phyloP scores from a whole-genome alignment of 2,113 vertebrate genomes.

The Odontophorus gujanensis region DNA sequence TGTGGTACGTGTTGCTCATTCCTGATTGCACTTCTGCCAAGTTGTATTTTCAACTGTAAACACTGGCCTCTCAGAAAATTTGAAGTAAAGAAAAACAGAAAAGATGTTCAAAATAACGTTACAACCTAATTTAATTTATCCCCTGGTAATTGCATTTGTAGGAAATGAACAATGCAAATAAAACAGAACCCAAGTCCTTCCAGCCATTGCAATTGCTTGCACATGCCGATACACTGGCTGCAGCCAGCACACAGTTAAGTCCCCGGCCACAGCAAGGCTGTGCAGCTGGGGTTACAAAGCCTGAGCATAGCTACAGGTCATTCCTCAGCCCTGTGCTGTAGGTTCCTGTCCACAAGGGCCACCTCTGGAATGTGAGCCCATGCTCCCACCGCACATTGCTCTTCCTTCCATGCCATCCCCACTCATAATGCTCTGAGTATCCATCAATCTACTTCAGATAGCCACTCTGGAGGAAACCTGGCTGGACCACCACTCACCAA shows the following conservation, averaged over 20 bases:
- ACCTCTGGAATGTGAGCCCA: background rate
- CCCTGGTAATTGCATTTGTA: constrained; percentile 72
- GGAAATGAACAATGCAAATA: constrained; percentile 68
- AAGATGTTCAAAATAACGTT: constrained; percentile 65
- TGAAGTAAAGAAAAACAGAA: constrained; percentile 65
- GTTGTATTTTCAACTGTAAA: constrained; percentile 68
- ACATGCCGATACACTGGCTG: background rate
- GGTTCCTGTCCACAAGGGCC: background rate
- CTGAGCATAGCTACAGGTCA: background rate
- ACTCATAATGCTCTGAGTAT: background rate
- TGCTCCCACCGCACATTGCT: background rate
- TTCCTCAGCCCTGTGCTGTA: background rate
- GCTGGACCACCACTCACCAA: background rate
- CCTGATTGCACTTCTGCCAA: constrained; percentile 63
- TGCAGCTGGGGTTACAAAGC: background rate
- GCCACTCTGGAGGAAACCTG: rapidly evolving
- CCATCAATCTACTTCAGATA: rapidly evolving
- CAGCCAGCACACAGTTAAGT: constrained; percentile 37
- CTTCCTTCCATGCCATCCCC: background rate
- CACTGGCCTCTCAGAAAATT: constrained; percentile 61
- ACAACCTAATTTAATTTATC: constrained; percentile 74
- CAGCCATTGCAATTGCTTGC: constrained; percentile 50
- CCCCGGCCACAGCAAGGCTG: background rate
- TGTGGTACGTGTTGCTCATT: constrained; percentile 57
- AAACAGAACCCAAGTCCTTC: constrained; percentile 44